phyloP scores from a whole-genome alignment of 2,888 invertebrate genomes.

The Nomada fabriciana region DNA sequence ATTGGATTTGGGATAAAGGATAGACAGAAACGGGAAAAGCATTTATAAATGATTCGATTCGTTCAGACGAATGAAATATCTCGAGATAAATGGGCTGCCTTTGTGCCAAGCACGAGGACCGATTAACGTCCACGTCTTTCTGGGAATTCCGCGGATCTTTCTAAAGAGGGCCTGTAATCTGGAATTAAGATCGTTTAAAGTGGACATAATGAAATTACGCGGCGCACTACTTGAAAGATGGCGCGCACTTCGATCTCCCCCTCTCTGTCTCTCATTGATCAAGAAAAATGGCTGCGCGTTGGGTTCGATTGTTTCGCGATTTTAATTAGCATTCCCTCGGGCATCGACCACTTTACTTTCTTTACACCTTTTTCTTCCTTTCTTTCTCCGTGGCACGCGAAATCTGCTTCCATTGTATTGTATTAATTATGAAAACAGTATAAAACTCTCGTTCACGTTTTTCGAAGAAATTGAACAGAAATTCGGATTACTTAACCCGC shows the following conservation, averaged over 20 bases:
- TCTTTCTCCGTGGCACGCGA: neutral
- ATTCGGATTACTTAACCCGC: too few relatives aligned
- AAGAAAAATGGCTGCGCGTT: conserved; percentile 56
- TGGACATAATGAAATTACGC: conserved; percentile 65
- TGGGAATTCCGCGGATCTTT: conserved; percentile 19
- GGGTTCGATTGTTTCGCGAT: conserved; percentile 53
- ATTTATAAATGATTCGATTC: neutral
- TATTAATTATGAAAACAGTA: neutral
- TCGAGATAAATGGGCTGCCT: neutral
- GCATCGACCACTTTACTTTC: neutral
- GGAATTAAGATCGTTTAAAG: conserved; percentile 62
- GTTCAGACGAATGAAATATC: neutral
- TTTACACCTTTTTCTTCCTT: neutral
- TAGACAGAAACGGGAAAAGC: too few relatives aligned
- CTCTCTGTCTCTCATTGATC: conserved; percentile 28
- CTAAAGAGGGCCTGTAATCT: conserved; percentile 46
- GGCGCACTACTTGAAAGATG: conserved; percentile 63
- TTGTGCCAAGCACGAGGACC: neutral
- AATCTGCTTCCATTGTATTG: neutral
- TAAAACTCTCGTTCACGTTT: neutral
- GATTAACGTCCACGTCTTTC: conserved; percentile 14
- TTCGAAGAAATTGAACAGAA: too few relatives aligned
- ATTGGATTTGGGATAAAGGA: too few relatives aligned
- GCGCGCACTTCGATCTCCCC: conserved; percentile 36
- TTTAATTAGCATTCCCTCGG: conserved; percentile 62